Evolutionary conservation across 2,113 vertebrate genomes (phyloP).

Genomic region (Zingel zingel): DNA sequence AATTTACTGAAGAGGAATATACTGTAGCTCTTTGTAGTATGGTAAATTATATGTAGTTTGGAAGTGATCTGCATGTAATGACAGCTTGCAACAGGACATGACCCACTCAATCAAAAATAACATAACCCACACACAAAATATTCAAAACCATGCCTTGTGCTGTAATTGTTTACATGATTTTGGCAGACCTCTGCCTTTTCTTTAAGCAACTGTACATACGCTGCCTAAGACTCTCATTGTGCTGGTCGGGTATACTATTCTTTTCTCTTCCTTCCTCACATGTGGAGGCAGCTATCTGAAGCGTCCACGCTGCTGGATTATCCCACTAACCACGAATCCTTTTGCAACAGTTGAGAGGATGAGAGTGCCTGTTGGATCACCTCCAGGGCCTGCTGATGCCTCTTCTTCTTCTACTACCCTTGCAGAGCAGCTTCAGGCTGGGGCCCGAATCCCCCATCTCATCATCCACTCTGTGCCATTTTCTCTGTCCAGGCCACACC

Average conservation of each 20-base stretch:
- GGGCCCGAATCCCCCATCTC: slow-evolving; percentile 56
- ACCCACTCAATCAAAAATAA: slow-evolving; percentile 53
- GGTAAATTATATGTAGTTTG: slow-evolving; percentile 23
- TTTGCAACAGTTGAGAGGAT: slow-evolving; percentile 84
- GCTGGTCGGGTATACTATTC: slow-evolving; percentile 48
- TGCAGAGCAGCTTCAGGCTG: slow-evolving; percentile 61
- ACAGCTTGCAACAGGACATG: slow-evolving; percentile 30
- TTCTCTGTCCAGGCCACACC: slow-evolving; percentile 54
- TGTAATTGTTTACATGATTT: slow-evolving; percentile 73
- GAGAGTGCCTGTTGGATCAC: slow-evolving; percentile 79
- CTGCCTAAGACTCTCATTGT: slow-evolving; percentile 72
- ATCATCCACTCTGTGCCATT: slow-evolving; percentile 55
- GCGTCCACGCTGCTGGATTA: slow-evolving; percentile 79
- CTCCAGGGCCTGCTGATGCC: slow-evolving; percentile 71
- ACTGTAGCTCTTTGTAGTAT: neutral
- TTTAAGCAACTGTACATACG: slow-evolving; percentile 51
- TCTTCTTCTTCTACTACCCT: slow-evolving; percentile 68
- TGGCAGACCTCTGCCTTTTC: slow-evolving; percentile 61
- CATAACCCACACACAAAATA: slow-evolving; percentile 57
- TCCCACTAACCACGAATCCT: slow-evolving; percentile 82
- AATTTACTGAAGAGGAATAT: slow-evolving; percentile 9
- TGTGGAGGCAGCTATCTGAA: slow-evolving; percentile 81
- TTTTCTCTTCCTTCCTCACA: slow-evolving; percentile 66
- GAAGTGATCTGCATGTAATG: slow-evolving; percentile 50
- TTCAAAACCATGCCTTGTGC: slow-evolving; percentile 54